Evolutionary conservation across 2,888 invertebrate species (phyloP).

Genomic region (Notodonta dromedarius): DNA sequence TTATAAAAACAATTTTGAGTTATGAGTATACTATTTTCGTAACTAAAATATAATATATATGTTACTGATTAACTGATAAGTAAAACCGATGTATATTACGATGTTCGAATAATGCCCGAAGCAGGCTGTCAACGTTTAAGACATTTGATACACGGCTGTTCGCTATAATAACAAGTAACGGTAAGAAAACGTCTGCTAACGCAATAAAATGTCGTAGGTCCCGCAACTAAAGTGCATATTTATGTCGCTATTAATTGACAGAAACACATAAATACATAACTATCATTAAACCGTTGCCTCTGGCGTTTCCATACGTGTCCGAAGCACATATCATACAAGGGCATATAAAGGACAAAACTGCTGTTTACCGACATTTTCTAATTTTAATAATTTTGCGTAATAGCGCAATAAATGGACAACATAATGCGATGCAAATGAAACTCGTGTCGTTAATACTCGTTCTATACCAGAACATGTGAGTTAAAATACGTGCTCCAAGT

Average conservation of each 20-base stretch:
- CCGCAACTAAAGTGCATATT: conserved; percentile 38
- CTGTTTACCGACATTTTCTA: conserved; percentile 65
- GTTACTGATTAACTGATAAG: too few relatives aligned
- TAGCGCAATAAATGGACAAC: conserved; percentile 64
- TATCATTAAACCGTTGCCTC: conserved; percentile 50
- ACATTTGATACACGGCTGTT: background rate
- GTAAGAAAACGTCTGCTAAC: conserved; percentile 1
- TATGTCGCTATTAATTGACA: conserved; percentile 50
- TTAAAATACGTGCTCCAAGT: conserved; percentile 61
- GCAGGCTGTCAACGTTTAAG: background rate
- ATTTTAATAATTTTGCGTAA: conserved; percentile 69
- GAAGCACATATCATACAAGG: conserved; percentile 41
- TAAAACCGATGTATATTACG: conserved; percentile 2
- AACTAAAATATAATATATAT: too few relatives aligned
- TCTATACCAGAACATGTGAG: conserved; percentile 49
- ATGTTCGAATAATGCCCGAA: conserved; percentile 4
- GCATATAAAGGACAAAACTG: conserved; percentile 58
- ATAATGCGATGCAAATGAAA: conserved; percentile 73
- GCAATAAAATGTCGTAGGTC: conserved; percentile 19
- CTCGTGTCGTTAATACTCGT: conserved; percentile 56
- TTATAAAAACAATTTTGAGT: too few relatives aligned
- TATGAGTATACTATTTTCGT: too few relatives aligned
- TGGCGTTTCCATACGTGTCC: conserved; percentile 49
- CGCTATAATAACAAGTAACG: background rate
- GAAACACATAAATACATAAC: conserved; percentile 52